Evolutionary conservation across 2,797 vertebrate genomes (phyloP), one percentile per base, ranked within the genome.

Genomic region (Gymnoscopelus microlampas): DNA sequence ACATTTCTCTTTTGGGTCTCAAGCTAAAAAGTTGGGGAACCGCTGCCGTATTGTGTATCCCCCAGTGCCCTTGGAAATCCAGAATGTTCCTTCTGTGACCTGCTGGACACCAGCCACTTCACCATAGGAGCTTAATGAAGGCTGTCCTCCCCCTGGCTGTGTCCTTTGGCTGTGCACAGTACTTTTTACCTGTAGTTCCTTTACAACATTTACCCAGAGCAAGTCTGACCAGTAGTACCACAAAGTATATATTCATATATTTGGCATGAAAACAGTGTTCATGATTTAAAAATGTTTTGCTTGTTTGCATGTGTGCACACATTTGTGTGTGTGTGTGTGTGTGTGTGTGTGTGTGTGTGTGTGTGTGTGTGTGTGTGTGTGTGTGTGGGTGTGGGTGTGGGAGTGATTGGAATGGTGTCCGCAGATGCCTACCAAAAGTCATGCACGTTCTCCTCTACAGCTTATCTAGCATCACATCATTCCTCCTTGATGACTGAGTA

Each of bases 121-220:
- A 58, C 60, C 39, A 47, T 49, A 48, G 60, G 44, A 49, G 60
- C 4, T 12, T 49, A 61, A 61, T 60, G 9, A 60, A 60, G 32
- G 32, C 15, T 59, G 32, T 59, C 57, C 15, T 39, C n/a, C 15
- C 58, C n/a, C 35, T 23, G 12, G 60, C 60, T 61, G 60, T 49
- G 60, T 61, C 44, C 60, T 61, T 61, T 49, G 15, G 44, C 60
- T 35, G 39, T 39, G 39, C 39, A 39, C 29, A n/a, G 1, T 32
- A n/a, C 56, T 19, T 48, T 48, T 61, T 12, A 48, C 14, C 12
- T 48, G 13, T 23, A 6, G 10, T 49, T 26, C 60, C 39, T 48
- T 48, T 44, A 57, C 29, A 61, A 47, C 19, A 61, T 24, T 26
- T 60, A 13, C 49, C n/a, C 12, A 8, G 47, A 48, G 12, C 47